Evolutionary conservation across 2,797 vertebrate genomes (phyloP), one percentile per base, ranked within the genome.

Genomic region (Poecile montanus): DNA sequence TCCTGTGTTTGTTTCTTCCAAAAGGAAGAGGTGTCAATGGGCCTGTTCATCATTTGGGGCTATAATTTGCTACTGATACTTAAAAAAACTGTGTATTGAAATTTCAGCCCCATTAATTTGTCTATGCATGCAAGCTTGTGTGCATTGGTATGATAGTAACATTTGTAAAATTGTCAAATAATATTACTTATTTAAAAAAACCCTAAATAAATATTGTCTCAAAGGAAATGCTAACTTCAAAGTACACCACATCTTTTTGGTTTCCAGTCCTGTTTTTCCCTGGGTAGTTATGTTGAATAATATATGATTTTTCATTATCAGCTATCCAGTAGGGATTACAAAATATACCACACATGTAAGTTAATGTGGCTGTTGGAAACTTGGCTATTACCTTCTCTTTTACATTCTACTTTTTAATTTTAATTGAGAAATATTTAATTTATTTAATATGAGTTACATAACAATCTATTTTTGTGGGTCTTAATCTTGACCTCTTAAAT

Each of bases 301-400:
- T 94, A 72, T 25, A 82, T 90, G 67, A 84, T 76, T 85, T 89
- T 93, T 91, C 65, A 86, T 93, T 96, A 76, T 38, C n/a, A 86
- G 40, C 79, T 85, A 29, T 85, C 58, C 89, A 54, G 53, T 73
- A 67, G 89, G 58, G 85, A 70, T 88, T 94, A 54, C 66, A 84
- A 81, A 70, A 77, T 76, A 70, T 15, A 77, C 23, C 45, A 40
- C 74, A 77, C 16, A 30, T 48, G 48, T 76, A 36, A 93, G 73
- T 84, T 93, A 91, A 79, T 50, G 54, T 63, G 16, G n/a, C 48
- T 86, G 32, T 82, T 16, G 4, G 61, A 94, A 91, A 45, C 45
- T 61, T 86, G 45, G 57, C 70, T 86, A 50, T 91, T 94, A 25
- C 40, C 7, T 82, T 88, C 32, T 61, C 25, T 57, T 94, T 62